Percentiles rank a stretch among this genome's conserved stretches.
Evolutionary conservation across 2,113 vertebrate species (phyloP).

Genomic region (Myanophis thanlyinensis): DNA sequence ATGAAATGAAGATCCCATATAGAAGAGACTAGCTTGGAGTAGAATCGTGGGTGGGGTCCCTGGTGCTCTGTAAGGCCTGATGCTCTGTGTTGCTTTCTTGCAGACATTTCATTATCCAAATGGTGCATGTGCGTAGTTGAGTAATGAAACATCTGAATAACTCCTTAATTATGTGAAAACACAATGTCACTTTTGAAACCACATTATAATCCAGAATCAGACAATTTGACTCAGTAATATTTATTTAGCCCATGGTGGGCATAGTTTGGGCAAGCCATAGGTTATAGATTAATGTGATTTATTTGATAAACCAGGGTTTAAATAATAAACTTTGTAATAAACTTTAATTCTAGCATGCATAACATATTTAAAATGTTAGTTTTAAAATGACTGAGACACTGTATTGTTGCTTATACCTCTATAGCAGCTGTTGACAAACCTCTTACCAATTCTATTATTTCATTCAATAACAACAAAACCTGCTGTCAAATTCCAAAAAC

Average conservation of each 20-base stretch:
- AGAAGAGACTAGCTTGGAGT: background rate
- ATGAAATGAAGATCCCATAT: background rate
- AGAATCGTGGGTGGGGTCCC: background rate
- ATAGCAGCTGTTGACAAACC: background rate
- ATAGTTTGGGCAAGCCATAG: no score
- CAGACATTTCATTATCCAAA: background rate
- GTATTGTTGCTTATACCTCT: background rate
- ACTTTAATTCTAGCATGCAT: background rate
- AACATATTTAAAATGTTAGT: background rate
- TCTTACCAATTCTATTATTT: no score
- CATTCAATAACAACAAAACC: background rate
- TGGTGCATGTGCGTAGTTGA: background rate
- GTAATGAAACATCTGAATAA: no score
- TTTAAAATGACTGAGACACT: background rate
- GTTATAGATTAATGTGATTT: no score
- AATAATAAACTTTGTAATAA: background rate
- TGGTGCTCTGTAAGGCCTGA: background rate
- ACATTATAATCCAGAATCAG: background rate
- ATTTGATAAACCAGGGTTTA: background rate
- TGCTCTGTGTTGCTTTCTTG: background rate
- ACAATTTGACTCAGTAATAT: background rate
- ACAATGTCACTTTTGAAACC: background rate
- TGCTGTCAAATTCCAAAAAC: background rate
- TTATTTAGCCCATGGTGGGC: no score
- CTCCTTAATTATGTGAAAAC: background rate